Conservation (phyloP, 2,113 vertebrate species). For the Peucedramus taeniatus region DNA sequence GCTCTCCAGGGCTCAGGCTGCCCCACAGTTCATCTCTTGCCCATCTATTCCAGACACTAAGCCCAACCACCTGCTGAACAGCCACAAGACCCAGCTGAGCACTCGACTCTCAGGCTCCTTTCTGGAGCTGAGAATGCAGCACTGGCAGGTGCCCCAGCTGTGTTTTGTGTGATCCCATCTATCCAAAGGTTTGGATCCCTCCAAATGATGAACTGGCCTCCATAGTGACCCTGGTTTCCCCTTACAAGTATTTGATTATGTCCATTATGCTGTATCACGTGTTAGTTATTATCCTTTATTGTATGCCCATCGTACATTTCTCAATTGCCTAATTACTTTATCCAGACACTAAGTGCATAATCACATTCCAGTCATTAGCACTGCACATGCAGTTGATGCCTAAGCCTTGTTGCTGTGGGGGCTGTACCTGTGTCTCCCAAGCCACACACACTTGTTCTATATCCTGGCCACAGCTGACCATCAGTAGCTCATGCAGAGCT, state of each 20-base stretch:
- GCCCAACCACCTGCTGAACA: neutral
- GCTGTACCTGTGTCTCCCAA: neutral
- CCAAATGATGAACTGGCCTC: neutral
- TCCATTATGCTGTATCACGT: neutral
- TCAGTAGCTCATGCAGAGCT: neutral
- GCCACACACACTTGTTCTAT: neutral
- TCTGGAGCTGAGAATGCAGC: neutral
- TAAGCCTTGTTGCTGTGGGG: neutral
- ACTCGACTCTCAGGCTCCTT: neutral
- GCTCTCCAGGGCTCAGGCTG: neutral
- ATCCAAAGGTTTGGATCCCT: neutral
- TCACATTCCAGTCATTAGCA: neutral
- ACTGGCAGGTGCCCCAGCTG: neutral
- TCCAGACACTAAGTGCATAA: neutral
- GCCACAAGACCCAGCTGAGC: neutral
- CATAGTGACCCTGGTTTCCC: neutral
- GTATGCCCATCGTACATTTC: neutral
- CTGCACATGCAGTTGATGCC: neutral
- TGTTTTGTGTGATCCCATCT: neutral
- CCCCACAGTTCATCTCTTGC: neutral
- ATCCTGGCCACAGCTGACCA: neutral
- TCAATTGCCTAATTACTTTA: conserved; percentile 23
- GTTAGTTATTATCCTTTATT: conserved; percentile 9
- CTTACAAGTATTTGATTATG: conserved; percentile 18
- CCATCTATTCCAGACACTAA: neutral